A percentile compares a stretch with the other conserved stretches of the same genome.
phyloP scores from a whole-genome alignment of 2,797 vertebrate species.

The Muscicapa comitata region DNA sequence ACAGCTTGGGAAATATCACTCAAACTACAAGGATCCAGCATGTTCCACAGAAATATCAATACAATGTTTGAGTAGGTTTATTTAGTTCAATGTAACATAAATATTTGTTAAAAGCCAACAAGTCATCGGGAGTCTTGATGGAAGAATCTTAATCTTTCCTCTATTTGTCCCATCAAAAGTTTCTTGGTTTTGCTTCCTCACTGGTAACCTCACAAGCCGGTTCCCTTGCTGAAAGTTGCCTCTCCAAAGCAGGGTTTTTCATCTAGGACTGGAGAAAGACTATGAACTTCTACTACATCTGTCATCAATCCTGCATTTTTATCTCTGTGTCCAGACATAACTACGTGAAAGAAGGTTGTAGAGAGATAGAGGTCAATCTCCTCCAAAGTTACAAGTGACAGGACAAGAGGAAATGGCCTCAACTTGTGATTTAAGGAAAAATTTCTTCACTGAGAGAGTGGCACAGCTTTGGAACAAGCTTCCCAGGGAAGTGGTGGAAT shows the following conservation, averaged over 20 bases:
- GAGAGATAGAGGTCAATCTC: accelerated
- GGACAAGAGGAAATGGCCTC: not conserved
- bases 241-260: not conserved
- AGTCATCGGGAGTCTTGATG: not conserved
- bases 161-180: not conserved
- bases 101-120: not conserved
- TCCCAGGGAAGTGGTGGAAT: not conserved
- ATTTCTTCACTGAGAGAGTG: not conserved
- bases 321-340: not conserved
- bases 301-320: not conserved
- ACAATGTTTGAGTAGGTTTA: not conserved
- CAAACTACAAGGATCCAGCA: not conserved
- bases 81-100: not conserved
- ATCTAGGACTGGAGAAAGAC: not conserved
- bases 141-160: not conserved
- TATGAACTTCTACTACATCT: not conserved
- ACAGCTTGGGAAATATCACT: not conserved
- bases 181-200: not conserved
- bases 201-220: not conserved
- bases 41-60: not conserved
- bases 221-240: not conserved
- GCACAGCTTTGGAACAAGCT: not conserved
- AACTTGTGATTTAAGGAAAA: not conserved
- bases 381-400: not conserved
- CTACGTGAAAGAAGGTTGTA: not conserved